A percentile compares a stretch with the other conserved stretches of the same genome.
Conservation (phyloP, 2,888 invertebrate species). For the Nasonia oneida region DNA sequence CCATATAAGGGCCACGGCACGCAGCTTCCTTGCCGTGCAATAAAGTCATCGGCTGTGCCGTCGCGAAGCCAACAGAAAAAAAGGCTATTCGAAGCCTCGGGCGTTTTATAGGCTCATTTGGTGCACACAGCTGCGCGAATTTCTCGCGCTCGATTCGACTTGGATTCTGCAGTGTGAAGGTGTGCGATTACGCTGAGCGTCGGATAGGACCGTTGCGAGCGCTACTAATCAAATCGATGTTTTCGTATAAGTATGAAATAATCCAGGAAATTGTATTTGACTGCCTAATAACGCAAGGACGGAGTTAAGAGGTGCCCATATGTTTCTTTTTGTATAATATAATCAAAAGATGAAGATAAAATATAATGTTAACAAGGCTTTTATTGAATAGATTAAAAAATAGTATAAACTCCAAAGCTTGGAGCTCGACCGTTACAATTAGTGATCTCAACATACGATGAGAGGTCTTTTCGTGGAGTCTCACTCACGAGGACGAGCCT, state of each 20-base stretch:
- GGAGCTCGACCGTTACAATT: no score
- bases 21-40: constrained; percentile 53
- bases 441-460: no score
- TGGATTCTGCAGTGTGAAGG: neutral
- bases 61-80: constrained; percentile 40
- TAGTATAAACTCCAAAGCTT: no score
- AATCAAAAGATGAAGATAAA: no score
- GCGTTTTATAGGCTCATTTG: constrained; percentile 55
- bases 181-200: neutral
- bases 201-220: neutral
- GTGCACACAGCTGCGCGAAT: neutral
- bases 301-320: no score
- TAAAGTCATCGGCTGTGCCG: constrained; percentile 56
- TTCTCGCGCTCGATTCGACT: neutral
- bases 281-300: no score
- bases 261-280: no score
- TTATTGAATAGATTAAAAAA: no score
- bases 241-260: neutral
- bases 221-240: neutral
- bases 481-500: no score
- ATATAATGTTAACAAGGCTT: no score
- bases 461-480: no score
- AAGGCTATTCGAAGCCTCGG: constrained; percentile 49
- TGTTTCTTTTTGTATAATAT: no score
- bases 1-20: constrained; percentile 55